A percentile compares a stretch with the other conserved stretches of the same genome.
These are phyloP conservation scores for Cryptosula pallasiana DNA, from an alignment of 2,888 invertebrate genomes.

Conservation along the genomic window DNA sequence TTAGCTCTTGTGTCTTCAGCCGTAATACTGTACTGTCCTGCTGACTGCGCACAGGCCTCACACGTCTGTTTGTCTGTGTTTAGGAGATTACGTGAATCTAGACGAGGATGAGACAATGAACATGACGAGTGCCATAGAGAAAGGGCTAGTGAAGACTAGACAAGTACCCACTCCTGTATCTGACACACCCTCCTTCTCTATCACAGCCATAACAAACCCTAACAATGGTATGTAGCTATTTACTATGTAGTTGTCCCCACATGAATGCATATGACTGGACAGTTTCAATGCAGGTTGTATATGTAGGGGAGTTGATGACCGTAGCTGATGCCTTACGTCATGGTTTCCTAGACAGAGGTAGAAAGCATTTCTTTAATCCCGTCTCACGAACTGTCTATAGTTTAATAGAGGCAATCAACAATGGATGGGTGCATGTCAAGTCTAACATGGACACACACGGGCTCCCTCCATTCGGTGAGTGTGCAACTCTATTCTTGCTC, in stretches of 20 bases:
- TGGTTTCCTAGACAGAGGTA: constrained; percentile 21
- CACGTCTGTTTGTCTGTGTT: too few species aligned
- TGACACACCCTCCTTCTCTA: constrained; percentile 35
- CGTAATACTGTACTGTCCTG: too few species aligned
- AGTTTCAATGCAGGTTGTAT: neutral
- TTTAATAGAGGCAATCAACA: constrained; percentile 21
- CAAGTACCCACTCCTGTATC: constrained; percentile 7
- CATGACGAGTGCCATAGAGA: constrained; percentile 75
- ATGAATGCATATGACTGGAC: neutral
- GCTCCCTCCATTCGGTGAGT: constrained; percentile 1
- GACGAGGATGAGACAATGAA: constrained; percentile 71
- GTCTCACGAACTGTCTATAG: neutral
- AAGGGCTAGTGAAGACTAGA: constrained; percentile 62
- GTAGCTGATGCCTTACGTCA: constrained; percentile 3
- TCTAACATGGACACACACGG: constrained; percentile 14
- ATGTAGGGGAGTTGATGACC: constrained; percentile 37
- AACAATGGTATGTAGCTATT: constrained; percentile 60
- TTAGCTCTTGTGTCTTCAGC: too few species aligned
- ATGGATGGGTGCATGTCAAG: constrained; percentile 21
- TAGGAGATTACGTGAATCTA: constrained; percentile 61
- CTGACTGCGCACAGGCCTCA: too few species aligned
- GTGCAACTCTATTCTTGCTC: neutral
- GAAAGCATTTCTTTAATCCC: constrained; percentile 19
- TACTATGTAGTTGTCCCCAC: neutral
- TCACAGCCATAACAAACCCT: constrained; percentile 64